These are phyloP conservation scores for Tychaedon coryphoeus DNA, from an alignment of 2,113 vertebrate species.

Conservation along the genomic window DNA sequence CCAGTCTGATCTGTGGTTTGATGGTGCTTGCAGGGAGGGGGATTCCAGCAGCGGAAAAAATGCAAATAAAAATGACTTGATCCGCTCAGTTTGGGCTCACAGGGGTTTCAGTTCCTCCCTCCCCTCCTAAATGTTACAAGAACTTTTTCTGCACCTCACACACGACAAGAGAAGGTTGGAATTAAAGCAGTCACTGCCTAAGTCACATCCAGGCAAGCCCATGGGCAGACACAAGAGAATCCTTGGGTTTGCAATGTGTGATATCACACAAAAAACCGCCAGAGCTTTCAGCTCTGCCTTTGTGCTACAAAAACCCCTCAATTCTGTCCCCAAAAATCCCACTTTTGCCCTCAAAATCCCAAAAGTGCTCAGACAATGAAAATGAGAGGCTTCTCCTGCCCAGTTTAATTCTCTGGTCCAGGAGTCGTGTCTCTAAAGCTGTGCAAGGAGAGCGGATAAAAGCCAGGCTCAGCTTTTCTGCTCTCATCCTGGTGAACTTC, in stretches of 20 bases:
- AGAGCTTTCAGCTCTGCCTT: no score
- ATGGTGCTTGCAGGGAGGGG: neutral
- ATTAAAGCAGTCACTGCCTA: no score
- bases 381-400: neutral
- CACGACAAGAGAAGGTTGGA: no score
- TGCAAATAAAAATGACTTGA: neutral
- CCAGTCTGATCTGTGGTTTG: no score
- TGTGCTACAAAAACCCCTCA: neutral
- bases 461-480: neutral
- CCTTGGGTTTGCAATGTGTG: no score
- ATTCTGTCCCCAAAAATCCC: neutral
- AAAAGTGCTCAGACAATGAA: neutral
- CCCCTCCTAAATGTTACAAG: neutral
- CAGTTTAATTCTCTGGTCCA: fast-evolving
- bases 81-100: neutral
- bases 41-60: neutral
- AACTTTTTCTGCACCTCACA: neutral
- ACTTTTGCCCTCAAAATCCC: neutral
- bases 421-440: neutral
- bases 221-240: no score
- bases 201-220: no score
- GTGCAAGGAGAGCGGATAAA: fast-evolving
- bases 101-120: neutral
- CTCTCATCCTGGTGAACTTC: neutral
- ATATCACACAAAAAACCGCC: no score